Evolutionary conservation across 1,140 invertebrate genomes (phyloP), one percentile per base, ranked within the genome.

Genomic region (Drosophila kikkawai): DNA sequence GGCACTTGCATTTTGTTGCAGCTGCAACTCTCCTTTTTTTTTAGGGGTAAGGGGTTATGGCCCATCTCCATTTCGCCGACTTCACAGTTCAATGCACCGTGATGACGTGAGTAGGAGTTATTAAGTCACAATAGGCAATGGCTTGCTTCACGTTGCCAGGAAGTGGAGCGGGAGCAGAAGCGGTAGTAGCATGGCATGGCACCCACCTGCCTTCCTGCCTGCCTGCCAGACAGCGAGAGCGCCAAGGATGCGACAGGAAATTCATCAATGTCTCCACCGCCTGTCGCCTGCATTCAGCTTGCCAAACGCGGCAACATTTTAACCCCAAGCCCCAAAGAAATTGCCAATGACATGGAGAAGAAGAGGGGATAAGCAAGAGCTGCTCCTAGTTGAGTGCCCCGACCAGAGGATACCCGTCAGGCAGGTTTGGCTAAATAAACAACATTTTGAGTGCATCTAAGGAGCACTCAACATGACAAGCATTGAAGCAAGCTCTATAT

Each of bases 231-330:
- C 44, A 59, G 78, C 51, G 45, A 48, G 57, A 56, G 51, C n/a
- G 50, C 48, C 60, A 90, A 87, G 77, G 65, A 75, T 84, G 85
- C 85, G 85, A 82, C 79, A 90, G 85, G 85, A 88, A 88, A 90
- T 88, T 88, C 85, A 88, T 88, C 81, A 88, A 88, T 88, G 85
- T 88, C 85, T 90, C 64, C 75, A 82, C 65, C 77, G 82, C 66
- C 82, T 84, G 82, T 69, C 83, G 81, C 64, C 60, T 67, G 75
- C 81, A 84, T 80, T 75, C 82, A 63, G 84, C 76, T 58, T 51
- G 67, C 63, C 70, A 73, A 75, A 44, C 47, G 79, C 66, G 70
- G 82, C 66, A 75, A 78, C 80, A 88, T 88, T 83, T 88, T 84
- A 71, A 79, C 60, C 55, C 59, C 59, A 79, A 75, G 70, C 75